Percentiles rank a stretch among this genome's conserved stretches.
These are phyloP conservation scores for Ceyx cyanopectus DNA, from an alignment of 2,113 vertebrate genomes.

Conservation along the genomic window DNA sequence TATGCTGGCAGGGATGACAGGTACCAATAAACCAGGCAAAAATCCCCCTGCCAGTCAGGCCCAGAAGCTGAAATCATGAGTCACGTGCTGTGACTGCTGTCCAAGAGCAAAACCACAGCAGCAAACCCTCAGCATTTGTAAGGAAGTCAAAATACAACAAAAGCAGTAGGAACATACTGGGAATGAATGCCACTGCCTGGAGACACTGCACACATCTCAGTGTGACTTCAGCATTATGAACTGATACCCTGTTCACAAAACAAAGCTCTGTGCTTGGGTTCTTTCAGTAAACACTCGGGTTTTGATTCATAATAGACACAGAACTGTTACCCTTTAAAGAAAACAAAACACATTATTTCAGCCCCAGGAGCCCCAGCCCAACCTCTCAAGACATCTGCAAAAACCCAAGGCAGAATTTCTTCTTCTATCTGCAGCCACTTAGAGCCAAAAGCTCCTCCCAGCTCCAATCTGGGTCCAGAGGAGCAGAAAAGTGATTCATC, in stretches of 20 bases:
- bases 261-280: background rate
- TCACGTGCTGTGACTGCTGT: background rate
- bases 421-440: background rate
- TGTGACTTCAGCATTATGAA: background rate
- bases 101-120: background rate
- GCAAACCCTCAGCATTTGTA: background rate
- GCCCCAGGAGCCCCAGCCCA: background rate
- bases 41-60: fast-evolving
- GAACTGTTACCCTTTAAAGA: background rate
- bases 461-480: background rate
- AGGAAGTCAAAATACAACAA: background rate
- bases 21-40: background rate
- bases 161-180: background rate
- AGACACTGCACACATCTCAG: background rate
- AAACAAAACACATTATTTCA: background rate
- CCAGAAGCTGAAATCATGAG: background rate
- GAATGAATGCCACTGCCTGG: background rate
- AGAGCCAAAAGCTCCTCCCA: background rate
- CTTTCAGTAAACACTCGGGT: background rate
- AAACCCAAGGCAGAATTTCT: background rate
- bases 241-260: background rate
- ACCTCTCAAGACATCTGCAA: background rate
- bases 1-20: fast-evolving
- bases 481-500: slow-evolving; percentile 41
- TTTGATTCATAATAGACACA: background rate